These are phyloP conservation scores for Lasiurus cinereus DNA, from an alignment of 2,113 vertebrate species.

Conservation along the genomic window DNA sequence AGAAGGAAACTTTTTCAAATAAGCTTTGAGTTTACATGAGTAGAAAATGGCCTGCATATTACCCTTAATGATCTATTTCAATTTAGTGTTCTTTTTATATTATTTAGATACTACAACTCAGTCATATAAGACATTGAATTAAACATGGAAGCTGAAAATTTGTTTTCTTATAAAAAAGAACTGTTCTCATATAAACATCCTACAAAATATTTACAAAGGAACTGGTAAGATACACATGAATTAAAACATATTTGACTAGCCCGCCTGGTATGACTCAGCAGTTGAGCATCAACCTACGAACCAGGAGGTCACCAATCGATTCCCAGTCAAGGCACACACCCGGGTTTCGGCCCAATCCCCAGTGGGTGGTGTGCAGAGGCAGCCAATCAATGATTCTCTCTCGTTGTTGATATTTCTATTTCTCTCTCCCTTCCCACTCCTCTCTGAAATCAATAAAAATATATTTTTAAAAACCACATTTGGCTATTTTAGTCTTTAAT, in stretches of 20 bases:
- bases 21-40: neutral
- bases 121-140: neutral
- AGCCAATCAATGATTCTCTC: too few species aligned
- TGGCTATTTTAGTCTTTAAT: conserved; percentile 14
- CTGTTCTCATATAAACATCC: neutral
- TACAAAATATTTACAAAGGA: neutral
- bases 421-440: too few species aligned
- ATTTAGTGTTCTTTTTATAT: neutral
- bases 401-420: too few species aligned
- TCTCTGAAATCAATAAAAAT: too few species aligned
- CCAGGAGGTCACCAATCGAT: too few species aligned
- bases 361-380: too few species aligned
- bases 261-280: too few species aligned
- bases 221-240: neutral
- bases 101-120: neutral
- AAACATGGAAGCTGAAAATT: neutral
- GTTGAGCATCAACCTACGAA: too few species aligned
- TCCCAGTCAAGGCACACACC: too few species aligned
- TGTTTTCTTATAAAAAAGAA: conserved; percentile 30
- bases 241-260: neutral
- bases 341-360: too few species aligned
- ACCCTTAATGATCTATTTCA: neutral
- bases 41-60: neutral
- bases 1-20: neutral
- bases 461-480: neutral